Evolutionary conservation across 2,888 invertebrate species (phyloP), one percentile per base, ranked within the genome.

Genomic region (Ctenicera cuprea): DNA sequence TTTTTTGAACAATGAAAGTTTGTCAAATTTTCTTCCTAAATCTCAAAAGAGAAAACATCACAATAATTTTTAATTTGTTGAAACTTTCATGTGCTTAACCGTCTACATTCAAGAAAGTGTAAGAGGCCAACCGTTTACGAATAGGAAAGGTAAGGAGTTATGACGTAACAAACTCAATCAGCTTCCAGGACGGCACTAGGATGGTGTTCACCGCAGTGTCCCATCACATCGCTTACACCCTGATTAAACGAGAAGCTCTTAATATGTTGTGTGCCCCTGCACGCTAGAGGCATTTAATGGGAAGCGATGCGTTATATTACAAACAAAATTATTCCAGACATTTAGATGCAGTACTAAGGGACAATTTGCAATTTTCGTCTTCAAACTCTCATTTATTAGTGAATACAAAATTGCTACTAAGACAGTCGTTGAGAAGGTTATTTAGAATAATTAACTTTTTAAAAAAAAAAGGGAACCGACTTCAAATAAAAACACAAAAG

Each of bases 141-240:
- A 18, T 59, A 38, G 59, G 38, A 59, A 59, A 59, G 59, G 59
- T 59, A 59, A 59, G 59, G 59, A 38, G 38, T 59, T 59, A 38
- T 38, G 59, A 85, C 83, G 83, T 82, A 83, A 79, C 82, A 84
- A 84, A 84, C 82, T 83, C 81, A 80, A 84, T 84, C 81, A 81
- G 79, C 76, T 76, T 77, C 76, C 74, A 77, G 78, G 79, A 76
- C 80, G 78, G 80, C 74, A 77, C 78, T 79, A 78, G 81, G 79
- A 80, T 80, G 79, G 79, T 78, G 79, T 70, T 77, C 72, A 81
- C 82, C 80, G 79, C 82, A 82, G 79, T 77, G 80, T 79, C 80
- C 81, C 81, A 78, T 81, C 81, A 81, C 80, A 80, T 81, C 76
- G 79, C 76, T 78, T 78, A 79, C 80, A 77, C 78, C 75, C 79